Conservation (phyloP, 2,797 vertebrate species). For the Sebastolobus alascanus region DNA sequence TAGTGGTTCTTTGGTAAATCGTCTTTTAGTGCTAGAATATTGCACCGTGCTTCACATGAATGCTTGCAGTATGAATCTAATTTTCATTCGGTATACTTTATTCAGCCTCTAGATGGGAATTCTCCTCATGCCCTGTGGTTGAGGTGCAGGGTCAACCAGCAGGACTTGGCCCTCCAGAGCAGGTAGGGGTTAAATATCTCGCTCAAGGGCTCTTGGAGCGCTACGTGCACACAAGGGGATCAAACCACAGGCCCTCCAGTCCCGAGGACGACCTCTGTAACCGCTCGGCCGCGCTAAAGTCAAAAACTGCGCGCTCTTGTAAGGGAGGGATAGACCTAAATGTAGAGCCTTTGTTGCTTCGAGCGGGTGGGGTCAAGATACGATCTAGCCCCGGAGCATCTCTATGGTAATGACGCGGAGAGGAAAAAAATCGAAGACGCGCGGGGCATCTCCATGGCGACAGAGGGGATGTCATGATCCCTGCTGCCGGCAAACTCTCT, state of each 20-base stretch:
- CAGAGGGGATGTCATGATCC: constrained; percentile 53
- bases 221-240: background rate
- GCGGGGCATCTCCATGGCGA: constrained; percentile 54
- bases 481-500: constrained; percentile 17
- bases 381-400: constrained; percentile 28
- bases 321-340: constrained; percentile 23
- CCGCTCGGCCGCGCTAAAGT: background rate
- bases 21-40: background rate
- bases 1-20: constrained; percentile 17
- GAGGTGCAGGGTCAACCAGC: constrained; percentile 21
- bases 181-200: constrained; percentile 38
- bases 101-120: constrained; percentile 19
- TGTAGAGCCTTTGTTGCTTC: constrained; percentile 30
- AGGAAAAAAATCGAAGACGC: constrained; percentile 33
- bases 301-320: constrained; percentile 19
- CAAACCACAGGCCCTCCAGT: constrained; percentile 5
- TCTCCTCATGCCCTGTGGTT: constrained; percentile 1
- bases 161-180: constrained; percentile 2
- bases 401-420: constrained; percentile 36
- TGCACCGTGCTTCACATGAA: constrained; percentile 14
- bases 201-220: constrained; percentile 20
- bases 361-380: constrained; percentile 30
- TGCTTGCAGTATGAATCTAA: background rate
- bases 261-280: constrained; percentile 26
- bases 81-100: constrained; percentile 3